These are phyloP conservation scores for Sisor rabdophorus DNA, from an alignment of 2,113 vertebrate species.

Conservation along the genomic window DNA sequence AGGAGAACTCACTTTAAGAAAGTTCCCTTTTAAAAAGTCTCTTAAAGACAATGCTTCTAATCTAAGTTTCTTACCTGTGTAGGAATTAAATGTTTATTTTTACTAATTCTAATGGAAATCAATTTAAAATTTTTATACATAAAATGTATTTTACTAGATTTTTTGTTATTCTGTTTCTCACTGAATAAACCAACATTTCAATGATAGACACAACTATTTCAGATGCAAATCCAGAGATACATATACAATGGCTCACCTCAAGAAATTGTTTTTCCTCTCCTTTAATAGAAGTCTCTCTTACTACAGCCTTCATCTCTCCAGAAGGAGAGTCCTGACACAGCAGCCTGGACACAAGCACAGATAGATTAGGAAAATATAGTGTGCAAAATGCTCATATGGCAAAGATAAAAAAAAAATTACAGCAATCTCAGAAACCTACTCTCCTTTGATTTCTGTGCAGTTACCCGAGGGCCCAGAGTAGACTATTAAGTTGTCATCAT, in stretches of 20 bases:
- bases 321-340: constrained; percentile 87
- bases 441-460: constrained; percentile 89
- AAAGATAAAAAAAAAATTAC: neutral
- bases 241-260: constrained; percentile 71
- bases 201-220: no score
- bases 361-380: neutral
- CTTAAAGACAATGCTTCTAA: no score
- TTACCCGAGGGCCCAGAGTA: constrained; percentile 85
- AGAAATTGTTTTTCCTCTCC: constrained; percentile 90
- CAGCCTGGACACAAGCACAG: constrained; percentile 66
- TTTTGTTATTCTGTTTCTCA: no score
- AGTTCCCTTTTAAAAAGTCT: no score
- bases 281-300: constrained; percentile 76
- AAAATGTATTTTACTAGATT: no score
- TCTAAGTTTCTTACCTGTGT: no score
- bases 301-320: constrained; percentile 84
- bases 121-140: no score
- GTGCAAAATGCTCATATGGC: neutral
- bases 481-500: constrained; percentile 82
- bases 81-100: no score
- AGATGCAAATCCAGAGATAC: neutral
- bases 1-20: no score
- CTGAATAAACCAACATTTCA: no score
- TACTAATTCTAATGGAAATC: no score
- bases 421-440: no score